Conservation (phyloP, 2,797 vertebrate genomes). For the Potorous gilbertii region DNA sequence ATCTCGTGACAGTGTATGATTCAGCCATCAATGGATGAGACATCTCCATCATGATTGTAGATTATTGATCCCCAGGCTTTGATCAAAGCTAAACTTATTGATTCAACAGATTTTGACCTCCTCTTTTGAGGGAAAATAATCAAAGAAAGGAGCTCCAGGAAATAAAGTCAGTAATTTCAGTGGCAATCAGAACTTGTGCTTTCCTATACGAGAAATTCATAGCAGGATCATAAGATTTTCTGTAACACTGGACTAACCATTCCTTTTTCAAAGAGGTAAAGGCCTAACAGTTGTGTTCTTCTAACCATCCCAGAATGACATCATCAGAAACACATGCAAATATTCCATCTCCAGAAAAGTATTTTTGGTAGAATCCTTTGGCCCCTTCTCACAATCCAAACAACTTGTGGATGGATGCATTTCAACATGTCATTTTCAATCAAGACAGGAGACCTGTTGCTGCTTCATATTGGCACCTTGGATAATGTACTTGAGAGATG, state of each 20-base stretch:
- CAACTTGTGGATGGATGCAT: conserved; percentile 65
- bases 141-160: conserved; percentile 24
- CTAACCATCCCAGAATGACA: conserved; percentile 57
- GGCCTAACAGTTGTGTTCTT: conserved; percentile 64
- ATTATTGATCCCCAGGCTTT: background rate
- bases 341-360: conserved; percentile 59
- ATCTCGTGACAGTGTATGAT: background rate
- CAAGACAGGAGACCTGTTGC: conserved; percentile 71
- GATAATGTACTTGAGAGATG: conserved; percentile 41
- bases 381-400: conserved; percentile 54
- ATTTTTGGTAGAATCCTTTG: conserved; percentile 78
- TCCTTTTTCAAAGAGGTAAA: conserved; percentile 66
- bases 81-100: background rate
- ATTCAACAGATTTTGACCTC: conserved; percentile 5
- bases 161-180: conserved; percentile 33
- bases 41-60: background rate
- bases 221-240: conserved; percentile 58
- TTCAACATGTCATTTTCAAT: conserved; percentile 71
- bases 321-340: conserved; percentile 71
- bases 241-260: conserved; percentile 61
- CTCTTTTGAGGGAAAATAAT: conserved; percentile 54
- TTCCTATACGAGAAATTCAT: conserved; percentile 54
- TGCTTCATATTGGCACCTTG: conserved; percentile 58
- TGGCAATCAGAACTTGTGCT: conserved; percentile 46
- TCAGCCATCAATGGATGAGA: background rate